Evolutionary conservation across 2,888 invertebrate genomes (phyloP).

Genomic region (Pterostichus madidus): DNA sequence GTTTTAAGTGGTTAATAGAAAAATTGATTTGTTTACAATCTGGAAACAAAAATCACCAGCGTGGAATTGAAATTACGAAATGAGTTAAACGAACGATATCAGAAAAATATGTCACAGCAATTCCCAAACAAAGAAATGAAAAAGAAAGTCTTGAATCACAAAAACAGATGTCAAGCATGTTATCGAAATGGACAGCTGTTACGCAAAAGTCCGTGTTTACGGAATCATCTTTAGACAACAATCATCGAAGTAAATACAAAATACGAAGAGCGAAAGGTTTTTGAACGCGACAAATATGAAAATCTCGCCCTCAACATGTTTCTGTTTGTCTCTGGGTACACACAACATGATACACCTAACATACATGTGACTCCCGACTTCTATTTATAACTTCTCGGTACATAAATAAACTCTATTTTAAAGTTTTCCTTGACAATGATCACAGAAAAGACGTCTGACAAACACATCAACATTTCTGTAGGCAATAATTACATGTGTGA

Average conservation of each 20-base stretch:
- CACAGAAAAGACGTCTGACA: slow-evolving; percentile 47
- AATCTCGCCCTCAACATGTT: slow-evolving; percentile 37
- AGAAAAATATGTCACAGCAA: slow-evolving; percentile 26
- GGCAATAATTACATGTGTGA: slow-evolving; percentile 5
- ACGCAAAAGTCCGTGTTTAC: slow-evolving; percentile 13
- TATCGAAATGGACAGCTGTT: slow-evolving; percentile 40
- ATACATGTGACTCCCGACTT: not conserved
- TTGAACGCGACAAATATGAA: slow-evolving; percentile 36
- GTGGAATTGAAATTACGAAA: slow-evolving; percentile 3
- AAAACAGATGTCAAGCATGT: slow-evolving; percentile 42
- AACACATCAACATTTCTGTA: slow-evolving; percentile 44
- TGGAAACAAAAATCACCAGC: not conserved
- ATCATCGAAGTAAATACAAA: not conserved
- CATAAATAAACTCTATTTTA: slow-evolving; percentile 63
- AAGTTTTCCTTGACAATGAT: slow-evolving; percentile 61
- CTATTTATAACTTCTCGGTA: slow-evolving; percentile 57
- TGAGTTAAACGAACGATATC: slow-evolving; percentile 32
- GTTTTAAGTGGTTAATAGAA: slow-evolving; percentile 22
- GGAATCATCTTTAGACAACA: slow-evolving; percentile 11
- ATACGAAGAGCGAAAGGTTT: slow-evolving; percentile 5
- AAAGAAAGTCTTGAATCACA: slow-evolving; percentile 42
- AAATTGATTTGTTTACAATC: slow-evolving; percentile 46
- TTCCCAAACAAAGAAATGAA: slow-evolving; percentile 37
- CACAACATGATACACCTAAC: slow-evolving; percentile 47
- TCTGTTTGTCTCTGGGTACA: not conserved